A percentile compares a stretch with the other conserved stretches of the same genome.
phyloP scores from a whole-genome alignment of 2,113 vertebrate species.

The Callipepla squamata region DNA sequence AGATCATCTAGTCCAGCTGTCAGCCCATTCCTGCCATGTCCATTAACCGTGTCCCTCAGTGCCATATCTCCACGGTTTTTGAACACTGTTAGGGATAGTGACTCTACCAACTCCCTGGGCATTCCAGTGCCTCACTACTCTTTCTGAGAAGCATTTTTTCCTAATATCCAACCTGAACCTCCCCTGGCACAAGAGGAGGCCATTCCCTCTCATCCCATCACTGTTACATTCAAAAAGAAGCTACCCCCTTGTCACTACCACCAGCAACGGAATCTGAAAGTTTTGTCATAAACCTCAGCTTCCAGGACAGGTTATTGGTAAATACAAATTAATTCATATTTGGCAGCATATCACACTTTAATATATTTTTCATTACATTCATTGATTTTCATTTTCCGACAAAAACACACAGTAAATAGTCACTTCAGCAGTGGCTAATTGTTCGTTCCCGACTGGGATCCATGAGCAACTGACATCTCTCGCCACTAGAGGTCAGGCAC shows the following conservation, averaged over 20 bases:
- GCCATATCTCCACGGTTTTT: too few relatives aligned
- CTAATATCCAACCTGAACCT: too few relatives aligned
- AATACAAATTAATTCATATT: background rate
- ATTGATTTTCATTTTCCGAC: background rate
- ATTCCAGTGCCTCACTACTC: too few relatives aligned
- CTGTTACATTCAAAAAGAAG: too few relatives aligned
- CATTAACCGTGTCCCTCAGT: too few relatives aligned
- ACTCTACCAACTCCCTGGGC: too few relatives aligned
- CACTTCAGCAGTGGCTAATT: background rate
- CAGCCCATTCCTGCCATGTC: too few relatives aligned
- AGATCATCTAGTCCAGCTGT: too few relatives aligned
- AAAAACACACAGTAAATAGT: fast-evolving
- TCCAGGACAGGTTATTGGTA: background rate
- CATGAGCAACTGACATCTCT: background rate
- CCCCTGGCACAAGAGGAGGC: too few relatives aligned
- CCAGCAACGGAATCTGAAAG: background rate
- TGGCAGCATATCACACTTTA: background rate
- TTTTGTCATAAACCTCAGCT: background rate
- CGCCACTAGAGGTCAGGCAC: slow-evolving; percentile 59
- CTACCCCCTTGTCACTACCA: background rate
- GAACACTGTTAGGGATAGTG: too few relatives aligned
- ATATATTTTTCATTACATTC: background rate
- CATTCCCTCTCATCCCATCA: too few relatives aligned
- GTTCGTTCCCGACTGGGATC: fast-evolving
- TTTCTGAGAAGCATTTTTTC: too few relatives aligned